Base-by-base conservation (phyloP, 2,797 vertebrate species). In the Dallia pectoralis region DNA sequence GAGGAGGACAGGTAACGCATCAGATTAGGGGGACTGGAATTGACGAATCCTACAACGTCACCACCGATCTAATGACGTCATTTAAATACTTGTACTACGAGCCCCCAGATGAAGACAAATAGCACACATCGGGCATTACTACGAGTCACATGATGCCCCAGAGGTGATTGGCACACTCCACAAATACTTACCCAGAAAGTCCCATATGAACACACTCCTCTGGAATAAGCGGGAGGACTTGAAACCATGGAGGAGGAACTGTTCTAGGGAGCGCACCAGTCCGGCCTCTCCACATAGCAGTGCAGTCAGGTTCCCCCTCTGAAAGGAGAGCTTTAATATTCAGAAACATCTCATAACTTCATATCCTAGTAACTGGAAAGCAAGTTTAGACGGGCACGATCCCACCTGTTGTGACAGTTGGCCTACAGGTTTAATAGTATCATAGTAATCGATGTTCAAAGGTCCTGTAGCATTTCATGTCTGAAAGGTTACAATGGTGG, bases 191-290 rank as follows among this genome's bases (percentile, higher is more conserved):
- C 98, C 98, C 81, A 98, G 93, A 85, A 98, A 99, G 85, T 99
- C 97, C 98, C 98, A 99, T 76, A 99, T 93, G 88, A 99, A 99
- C 81, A 98, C 91, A 2, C 94, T 98, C 86, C 97, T 97, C 87
- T 98, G 97, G 86, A 99, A 99, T 81, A 99, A 94, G 6, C 98
- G 94, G 71, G 93, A 93, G 0, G 95, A 95, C 81, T 94, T 96
- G 81, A 99, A 95, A 7, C 98, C 96, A 0, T 99, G 96, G 83
- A 98, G 94, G 82, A 99, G 97, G 80, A 99, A 96, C 44, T 97
- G 97, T 88, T 99, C 97, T 80, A 99, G 86, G 0, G 96, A 95
- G 11, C 92, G 92, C 1, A 98, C 97, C 79, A 99, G 91, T 44
- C 98, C 97, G 0, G 91, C 95, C 81, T 99, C 97, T 53, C 98